phyloP scores from a whole-genome alignment of 2,797 vertebrate species.

The Cynopterus sphinx region DNA sequence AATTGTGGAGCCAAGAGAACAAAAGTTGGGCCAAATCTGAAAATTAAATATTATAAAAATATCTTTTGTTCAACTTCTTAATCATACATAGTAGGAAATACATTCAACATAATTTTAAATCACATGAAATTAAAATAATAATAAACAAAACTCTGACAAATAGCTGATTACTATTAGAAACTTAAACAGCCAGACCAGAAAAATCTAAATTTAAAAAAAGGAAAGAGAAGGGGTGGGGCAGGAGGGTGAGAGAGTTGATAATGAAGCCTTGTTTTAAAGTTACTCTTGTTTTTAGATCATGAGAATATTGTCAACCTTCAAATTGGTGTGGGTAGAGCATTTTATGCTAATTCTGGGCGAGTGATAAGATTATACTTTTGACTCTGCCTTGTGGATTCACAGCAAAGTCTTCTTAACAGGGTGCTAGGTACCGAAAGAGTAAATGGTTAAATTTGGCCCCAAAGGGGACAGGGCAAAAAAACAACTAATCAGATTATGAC shows the following conservation, averaged over 20 bases:
- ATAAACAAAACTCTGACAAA: neutral
- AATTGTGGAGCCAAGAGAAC: neutral
- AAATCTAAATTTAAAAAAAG: neutral
- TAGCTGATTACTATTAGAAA: neutral
- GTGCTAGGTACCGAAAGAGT: neutral
- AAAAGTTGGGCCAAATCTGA: neutral
- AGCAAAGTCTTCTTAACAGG: too few relatives aligned
- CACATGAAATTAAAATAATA: neutral
- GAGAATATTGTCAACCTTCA: neutral
- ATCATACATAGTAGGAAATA: neutral
- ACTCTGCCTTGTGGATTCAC: neutral
- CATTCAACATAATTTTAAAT: neutral
- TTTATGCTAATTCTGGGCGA: neutral
- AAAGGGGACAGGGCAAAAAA: accelerated
- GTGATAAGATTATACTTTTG: neutral
- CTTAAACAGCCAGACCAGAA: neutral
- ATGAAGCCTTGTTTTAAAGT: neutral
- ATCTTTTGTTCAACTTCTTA: neutral
- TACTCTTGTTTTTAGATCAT: neutral
- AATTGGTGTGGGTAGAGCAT: neutral
- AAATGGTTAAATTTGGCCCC: neutral
- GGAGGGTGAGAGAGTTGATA: neutral
- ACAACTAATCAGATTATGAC: neutral
- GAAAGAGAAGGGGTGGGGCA: too few relatives aligned
- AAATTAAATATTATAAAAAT: neutral